Base-by-base conservation (phyloP, 2,113 vertebrate species). In the Cryptomyrus ogoouensis region DNA sequence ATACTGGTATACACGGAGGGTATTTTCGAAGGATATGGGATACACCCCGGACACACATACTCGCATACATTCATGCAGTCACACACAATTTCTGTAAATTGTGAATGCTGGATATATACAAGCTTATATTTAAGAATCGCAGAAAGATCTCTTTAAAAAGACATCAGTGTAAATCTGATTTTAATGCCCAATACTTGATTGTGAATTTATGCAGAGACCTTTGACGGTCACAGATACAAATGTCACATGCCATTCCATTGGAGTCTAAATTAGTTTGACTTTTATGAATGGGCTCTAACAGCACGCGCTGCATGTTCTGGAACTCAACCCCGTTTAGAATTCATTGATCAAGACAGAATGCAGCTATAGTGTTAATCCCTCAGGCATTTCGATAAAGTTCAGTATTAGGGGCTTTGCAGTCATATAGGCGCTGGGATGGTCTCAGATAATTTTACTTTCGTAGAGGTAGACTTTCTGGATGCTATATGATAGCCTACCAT, bases 241-340 rank as follows among this genome's bases (percentile, higher is more conserved):
- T 42, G 15, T 88, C 53, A 47, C 15, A 21, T 84, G 27, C 17
- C 52, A 21, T 19, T 44, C 74, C 89, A 1, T 50, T n/a, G 1
- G 1, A 15, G 6, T 56, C 74, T 42, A 77, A 89, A 83, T 89
- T 53, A 83, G 77, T 58, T 88, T 88, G 89, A 89, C 62, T 27
- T 42, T 84, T 66, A 27, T 88, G 39, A 80, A 62, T 31, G 35
- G 7, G 13, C 13, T 46, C 39, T 53, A 89, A 56, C 52, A 17
- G 39, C 1, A 42, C 1, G 24, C n/a, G 12, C 24, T 27, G 24
- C 80, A 0, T 2, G 5, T 39, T 56, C 50, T 27, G 49, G 50
- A 49, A 27, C 49, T 39, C 8, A 89, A 58, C 80, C 31, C 52
- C 12, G 5, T 47, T 47, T 52, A 89, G 53, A 44, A 24, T 62